Base-by-base conservation (phyloP, 2,888 invertebrate species). In the Beris chalybata region DNA sequence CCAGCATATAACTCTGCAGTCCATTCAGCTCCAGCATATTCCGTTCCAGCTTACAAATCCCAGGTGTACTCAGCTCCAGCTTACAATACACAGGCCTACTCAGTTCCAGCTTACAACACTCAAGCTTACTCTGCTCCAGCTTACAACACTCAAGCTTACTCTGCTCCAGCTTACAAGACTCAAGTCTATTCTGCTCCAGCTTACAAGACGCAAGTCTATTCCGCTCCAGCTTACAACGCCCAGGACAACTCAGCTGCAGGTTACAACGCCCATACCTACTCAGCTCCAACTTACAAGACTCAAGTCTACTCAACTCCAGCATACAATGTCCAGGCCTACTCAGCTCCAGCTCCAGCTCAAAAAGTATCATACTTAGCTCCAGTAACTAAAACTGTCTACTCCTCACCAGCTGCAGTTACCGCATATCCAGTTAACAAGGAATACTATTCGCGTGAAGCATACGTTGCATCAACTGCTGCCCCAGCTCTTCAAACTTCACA, bases 21-120 rank as follows among this genome's bases (percentile, higher is more conserved):
- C 13, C 22, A 48, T 13, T 47, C 58, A 3, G n/a, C 13, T 48
- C 58, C 61, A 47, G 31, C 31, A 9, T 59, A 59, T 15, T 61
- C 64, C 4, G 52, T n/a, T 4, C 63, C 52, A 43, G 7, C 52
- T 22, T 53, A 63, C 29, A 52, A 50, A 38, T 15, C 32, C 13
- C 53, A 53, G 0, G 47, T 30, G 3, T 22, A 52, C 52, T 52
- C 52, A 5, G 47, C n/a, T 15, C 47, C 15, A 53, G 11, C 38
- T 38, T 12, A 30, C 31, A 53, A 30, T 30, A 31, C n/a, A n/a
- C 30, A 53, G n/a, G n/a, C 12, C 4, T 31, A 5, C 9, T 47
- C 59, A 6, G 48, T 15, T 31, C 48, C 31, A 12, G 43, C 13
- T 15, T n/a, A 56, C 43, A 56, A 38, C 6, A n/a, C 31, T 5